phyloP scores from a whole-genome alignment of 2,888 invertebrate species.

The Kryphioiulus occultus region DNA sequence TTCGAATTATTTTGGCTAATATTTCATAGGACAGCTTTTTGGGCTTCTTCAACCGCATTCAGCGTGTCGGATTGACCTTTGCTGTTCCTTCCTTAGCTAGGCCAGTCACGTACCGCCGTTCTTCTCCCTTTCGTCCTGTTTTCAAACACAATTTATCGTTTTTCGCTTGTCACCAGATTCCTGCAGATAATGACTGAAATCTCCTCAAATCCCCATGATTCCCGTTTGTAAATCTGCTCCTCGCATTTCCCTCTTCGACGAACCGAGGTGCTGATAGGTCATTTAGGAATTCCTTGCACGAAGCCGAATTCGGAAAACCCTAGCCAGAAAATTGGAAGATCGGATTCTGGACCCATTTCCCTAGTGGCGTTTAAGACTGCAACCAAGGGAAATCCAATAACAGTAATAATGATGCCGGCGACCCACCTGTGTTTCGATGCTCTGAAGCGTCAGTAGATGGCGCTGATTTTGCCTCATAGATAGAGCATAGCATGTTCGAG shows the following conservation, averaged over 20 bases:
- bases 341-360: slow-evolving; percentile 33
- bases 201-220: slow-evolving; percentile 48
- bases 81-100: not conserved
- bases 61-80: slow-evolving; percentile 14
- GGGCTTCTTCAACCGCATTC: not conserved
- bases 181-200: slow-evolving; percentile 46
- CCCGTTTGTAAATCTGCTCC: slow-evolving; percentile 47
- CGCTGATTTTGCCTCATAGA: not conserved
- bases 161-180: slow-evolving; percentile 46
- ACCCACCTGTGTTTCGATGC: not conserved
- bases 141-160: slow-evolving; percentile 47
- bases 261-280: not conserved
- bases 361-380: slow-evolving; percentile 42
- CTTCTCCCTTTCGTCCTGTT: slow-evolving; percentile 19
- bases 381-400: slow-evolving; percentile 27
- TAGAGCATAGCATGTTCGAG: not conserved
- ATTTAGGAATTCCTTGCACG: slow-evolving; percentile 18
- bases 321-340: slow-evolving; percentile 25
- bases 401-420: not conserved
- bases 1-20: not conserved
- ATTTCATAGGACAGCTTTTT: not conserved
- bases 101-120: not conserved
- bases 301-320: slow-evolving; percentile 28
- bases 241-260: not conserved
- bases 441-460: not conserved